Evolutionary conservation across 1,140 invertebrate genomes (phyloP).

Genomic region (Drosophila sp.): DNA sequence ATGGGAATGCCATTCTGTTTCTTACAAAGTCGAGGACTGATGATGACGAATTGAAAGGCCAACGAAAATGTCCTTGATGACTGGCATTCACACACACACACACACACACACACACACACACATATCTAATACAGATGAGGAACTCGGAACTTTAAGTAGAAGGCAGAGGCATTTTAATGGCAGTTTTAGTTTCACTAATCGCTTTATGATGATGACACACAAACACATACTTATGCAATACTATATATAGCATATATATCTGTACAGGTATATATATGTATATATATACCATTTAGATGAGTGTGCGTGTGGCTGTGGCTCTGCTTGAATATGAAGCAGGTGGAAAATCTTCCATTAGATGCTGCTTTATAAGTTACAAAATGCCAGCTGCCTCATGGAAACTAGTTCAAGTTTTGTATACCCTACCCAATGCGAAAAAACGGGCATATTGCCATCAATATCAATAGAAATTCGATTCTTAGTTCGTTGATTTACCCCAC

Average conservation of each 20-base stretch:
- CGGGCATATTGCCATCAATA: not conserved
- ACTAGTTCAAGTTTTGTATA: not conserved
- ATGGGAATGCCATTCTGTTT: not conserved
- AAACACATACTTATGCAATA: not conserved
- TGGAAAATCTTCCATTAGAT: not conserved
- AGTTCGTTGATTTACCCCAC: too few relatives aligned
- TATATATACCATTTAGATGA: not conserved
- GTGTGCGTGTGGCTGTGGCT: constrained; percentile 12
- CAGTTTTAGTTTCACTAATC: constrained; percentile 74
- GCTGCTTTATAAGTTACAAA: not conserved
- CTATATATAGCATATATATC: not conserved
- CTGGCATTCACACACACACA: not conserved
- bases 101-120: not conserved
- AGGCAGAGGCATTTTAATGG: constrained; percentile 67
- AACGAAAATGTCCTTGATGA: constrained; percentile 2
- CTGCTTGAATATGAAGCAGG: not conserved
- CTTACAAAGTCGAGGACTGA: not conserved
- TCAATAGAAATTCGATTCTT: not conserved
- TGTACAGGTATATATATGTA: not conserved
- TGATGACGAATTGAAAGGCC: constrained; percentile 2
- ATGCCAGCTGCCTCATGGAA: not conserved
- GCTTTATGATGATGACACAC: constrained; percentile 74
- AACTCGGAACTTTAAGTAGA: constrained; percentile 10
- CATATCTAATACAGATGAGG: not conserved
- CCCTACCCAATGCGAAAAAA: not conserved